A percentile compares a stretch with the other conserved stretches of the same genome.
These are phyloP conservation scores for Syngnathus floridae DNA, from an alignment of 2,113 vertebrate species.

Conservation along the genomic window DNA sequence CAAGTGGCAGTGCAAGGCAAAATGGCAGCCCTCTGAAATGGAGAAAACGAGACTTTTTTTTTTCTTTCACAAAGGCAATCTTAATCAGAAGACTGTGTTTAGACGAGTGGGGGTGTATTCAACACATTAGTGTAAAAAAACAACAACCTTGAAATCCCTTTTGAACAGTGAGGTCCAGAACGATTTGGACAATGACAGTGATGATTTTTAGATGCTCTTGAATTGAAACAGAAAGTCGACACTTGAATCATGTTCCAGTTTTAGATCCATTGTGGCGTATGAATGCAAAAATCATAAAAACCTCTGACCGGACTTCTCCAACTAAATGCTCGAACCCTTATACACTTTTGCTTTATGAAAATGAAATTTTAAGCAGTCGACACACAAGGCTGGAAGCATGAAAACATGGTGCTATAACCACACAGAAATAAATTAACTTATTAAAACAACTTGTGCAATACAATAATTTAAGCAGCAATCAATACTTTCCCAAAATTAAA, in stretches of 20 bases:
- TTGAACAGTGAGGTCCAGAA: neutral
- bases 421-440: neutral
- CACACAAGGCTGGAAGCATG: neutral
- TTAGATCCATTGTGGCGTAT: neutral
- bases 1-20: too few relatives aligned
- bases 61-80: too few relatives aligned
- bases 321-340: neutral
- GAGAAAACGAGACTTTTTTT: too few relatives aligned
- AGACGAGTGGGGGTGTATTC: too few relatives aligned
- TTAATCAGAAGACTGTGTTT: too few relatives aligned
- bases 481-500: conserved; percentile 18
- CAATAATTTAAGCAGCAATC: conserved; percentile 25
- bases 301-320: neutral
- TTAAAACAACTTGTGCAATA: neutral
- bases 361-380: neutral
- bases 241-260: neutral
- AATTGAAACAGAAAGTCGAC: neutral
- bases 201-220: neutral
- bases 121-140: too few relatives aligned
- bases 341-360: neutral
- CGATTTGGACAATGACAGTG: neutral
- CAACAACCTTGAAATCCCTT: too few relatives aligned
- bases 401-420: conserved; percentile 4
- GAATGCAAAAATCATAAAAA: neutral
- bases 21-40: too few relatives aligned